Conservation (phyloP, 2,888 invertebrate genomes). For the Fissipunctia ypsillon region DNA sequence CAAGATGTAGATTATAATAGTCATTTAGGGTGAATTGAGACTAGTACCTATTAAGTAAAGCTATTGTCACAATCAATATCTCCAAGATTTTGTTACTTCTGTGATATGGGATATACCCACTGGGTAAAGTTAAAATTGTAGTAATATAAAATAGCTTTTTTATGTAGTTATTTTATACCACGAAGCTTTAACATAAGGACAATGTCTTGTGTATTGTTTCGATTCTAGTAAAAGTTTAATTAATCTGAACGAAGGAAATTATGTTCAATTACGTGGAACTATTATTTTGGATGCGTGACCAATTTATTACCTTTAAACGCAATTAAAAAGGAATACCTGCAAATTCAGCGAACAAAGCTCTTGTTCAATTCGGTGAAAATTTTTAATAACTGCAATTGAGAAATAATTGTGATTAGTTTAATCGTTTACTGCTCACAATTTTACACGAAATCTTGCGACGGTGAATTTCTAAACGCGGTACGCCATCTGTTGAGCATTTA, state of each 20-base stretch:
- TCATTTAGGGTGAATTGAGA: too few species aligned
- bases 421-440: neutral
- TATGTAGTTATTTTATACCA: too few species aligned
- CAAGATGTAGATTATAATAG: too few species aligned
- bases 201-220: too few species aligned
- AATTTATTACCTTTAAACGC: conserved; percentile 26
- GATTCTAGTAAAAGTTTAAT: neutral
- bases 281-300: conserved; percentile 19
- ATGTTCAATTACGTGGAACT: neutral
- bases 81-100: too few species aligned
- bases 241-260: neutral
- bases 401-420: conserved; percentile 24
- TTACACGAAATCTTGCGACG: neutral
- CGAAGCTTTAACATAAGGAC: too few species aligned
- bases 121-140: too few species aligned
- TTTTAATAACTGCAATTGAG: conserved; percentile 22
- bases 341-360: conserved; percentile 2
- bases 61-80: too few species aligned
- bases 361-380: neutral
- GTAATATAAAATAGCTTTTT: too few species aligned
- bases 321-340: neutral
- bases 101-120: too few species aligned
- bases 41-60: too few species aligned
- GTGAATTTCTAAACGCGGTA: neutral
- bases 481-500: conserved; percentile 49